Percentiles rank a stretch among this genome's conserved stretches.
Conservation (phyloP, 2,888 invertebrate species). For the Cheilosia vulpina region DNA sequence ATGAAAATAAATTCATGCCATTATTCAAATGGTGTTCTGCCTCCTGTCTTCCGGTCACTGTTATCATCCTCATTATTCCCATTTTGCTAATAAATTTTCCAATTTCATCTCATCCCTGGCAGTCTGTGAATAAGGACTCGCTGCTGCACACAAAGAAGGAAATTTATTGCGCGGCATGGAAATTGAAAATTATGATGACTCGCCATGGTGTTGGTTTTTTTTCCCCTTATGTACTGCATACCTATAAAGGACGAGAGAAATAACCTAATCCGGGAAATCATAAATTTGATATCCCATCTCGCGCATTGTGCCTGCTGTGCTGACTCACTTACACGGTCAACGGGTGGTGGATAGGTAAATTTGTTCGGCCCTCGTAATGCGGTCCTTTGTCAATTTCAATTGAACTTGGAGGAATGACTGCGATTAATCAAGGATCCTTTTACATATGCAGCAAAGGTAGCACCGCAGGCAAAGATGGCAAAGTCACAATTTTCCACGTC, state of each 20-base stretch:
- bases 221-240: constrained; percentile 11
- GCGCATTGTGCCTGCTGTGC: constrained; percentile 47
- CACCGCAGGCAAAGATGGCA: constrained; percentile 13
- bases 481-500: constrained; percentile 42
- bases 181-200: constrained; percentile 73
- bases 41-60: constrained; percentile 70
- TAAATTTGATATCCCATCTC: constrained; percentile 63
- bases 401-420: constrained; percentile 33
- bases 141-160: constrained; percentile 29
- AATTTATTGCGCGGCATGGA: constrained; percentile 71
- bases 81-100: constrained; percentile 69
- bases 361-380: constrained; percentile 33
- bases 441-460: too few relatives aligned
- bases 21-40: constrained; percentile 68
- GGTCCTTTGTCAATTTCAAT: constrained; percentile 45
- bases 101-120: constrained; percentile 51
- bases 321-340: constrained; percentile 67
- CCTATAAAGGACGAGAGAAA: constrained; percentile 60
- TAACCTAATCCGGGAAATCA: constrained; percentile 61
- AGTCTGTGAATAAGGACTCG: background rate
- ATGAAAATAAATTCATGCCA: constrained; percentile 72
- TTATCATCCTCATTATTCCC: constrained; percentile 72
- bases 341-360: constrained; percentile 68
- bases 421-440: constrained; percentile 54
- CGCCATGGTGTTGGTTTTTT: constrained; percentile 21